These are phyloP conservation scores for Condylostylus longicornis DNA, from an alignment of 1,140 invertebrate genomes.

Conservation along the genomic window DNA sequence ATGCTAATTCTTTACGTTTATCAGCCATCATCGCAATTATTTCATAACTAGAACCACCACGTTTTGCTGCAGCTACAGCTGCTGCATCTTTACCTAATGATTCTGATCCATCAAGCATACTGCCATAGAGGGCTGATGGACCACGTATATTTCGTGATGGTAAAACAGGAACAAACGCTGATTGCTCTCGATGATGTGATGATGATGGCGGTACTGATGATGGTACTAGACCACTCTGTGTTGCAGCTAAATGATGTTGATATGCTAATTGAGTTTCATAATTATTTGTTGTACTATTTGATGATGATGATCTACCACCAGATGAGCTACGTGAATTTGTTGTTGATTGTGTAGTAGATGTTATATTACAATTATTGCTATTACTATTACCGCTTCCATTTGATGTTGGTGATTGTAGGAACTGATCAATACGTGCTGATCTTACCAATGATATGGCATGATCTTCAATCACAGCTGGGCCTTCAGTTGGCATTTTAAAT, in stretches of 20 bases:
- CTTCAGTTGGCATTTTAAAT: slow-evolving; percentile 29
- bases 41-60: slow-evolving; percentile 48
- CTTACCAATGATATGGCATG: slow-evolving; percentile 26
- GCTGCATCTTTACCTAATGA: slow-evolving; percentile 34
- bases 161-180: slow-evolving; percentile 69
- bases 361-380: slow-evolving; percentile 5
- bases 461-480: slow-evolving; percentile 14
- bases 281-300: slow-evolving; percentile 32
- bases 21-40: slow-evolving; percentile 77
- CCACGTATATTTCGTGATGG: slow-evolving; percentile 52
- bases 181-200: slow-evolving; percentile 55
- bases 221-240: slow-evolving; percentile 5
- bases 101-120: slow-evolving; percentile 39
- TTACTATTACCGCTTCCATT: slow-evolving; percentile 13
- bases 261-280: slow-evolving; percentile 53
- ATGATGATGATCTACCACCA: slow-evolving; percentile 37
- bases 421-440: slow-evolving; percentile 39
- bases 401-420: slow-evolving; percentile 33
- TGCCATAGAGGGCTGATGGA: slow-evolving; percentile 42
- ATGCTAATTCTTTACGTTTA: slow-evolving; percentile 61
- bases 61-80: slow-evolving; percentile 30
- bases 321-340: slow-evolving; percentile 28
- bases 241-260: slow-evolving; percentile 45
- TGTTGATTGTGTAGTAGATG: slow-evolving; percentile 20
- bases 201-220: slow-evolving; percentile 8